These are phyloP conservation scores for Terrapene triunguis DNA, from an alignment of 2,113 vertebrate genomes.

Conservation along the genomic window DNA sequence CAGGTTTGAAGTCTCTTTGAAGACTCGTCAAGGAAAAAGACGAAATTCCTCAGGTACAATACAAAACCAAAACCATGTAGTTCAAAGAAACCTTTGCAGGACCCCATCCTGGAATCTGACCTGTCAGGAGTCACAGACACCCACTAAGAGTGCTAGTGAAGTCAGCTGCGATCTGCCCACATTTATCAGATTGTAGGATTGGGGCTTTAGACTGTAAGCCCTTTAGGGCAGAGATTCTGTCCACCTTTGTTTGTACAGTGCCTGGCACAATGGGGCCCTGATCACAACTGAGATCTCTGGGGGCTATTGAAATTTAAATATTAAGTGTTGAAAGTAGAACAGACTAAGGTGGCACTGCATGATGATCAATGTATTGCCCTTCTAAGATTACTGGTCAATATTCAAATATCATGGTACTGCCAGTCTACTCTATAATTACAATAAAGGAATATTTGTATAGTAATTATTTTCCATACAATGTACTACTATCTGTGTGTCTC, in stretches of 20 bases:
- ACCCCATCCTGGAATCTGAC: not conserved
- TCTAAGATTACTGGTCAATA: not conserved
- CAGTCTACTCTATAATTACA: not conserved
- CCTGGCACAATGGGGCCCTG: not conserved
- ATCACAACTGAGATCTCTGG: not conserved
- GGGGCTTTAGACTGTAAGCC: not conserved
- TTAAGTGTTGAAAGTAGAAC: not conserved
- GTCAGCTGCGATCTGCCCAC: no score
- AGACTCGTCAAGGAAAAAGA: no score
- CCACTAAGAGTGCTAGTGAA: not conserved
- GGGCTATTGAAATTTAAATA: not conserved
- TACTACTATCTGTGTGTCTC: not conserved
- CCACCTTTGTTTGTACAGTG: not conserved
- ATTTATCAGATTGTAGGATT: not conserved
- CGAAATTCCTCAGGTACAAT: no score
- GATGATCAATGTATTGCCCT: accelerated
- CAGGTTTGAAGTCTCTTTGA: no score
- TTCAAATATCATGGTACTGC: accelerated
- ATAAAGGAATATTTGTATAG: accelerated
- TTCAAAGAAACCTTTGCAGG: not conserved
- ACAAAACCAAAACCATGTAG: not conserved
- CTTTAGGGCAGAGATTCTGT: not conserved
- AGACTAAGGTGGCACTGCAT: not conserved
- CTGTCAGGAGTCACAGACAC: no score
- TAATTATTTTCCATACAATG: not conserved